Percentiles rank a stretch among this genome's conserved stretches.
These are phyloP conservation scores for Mythimna albipuncta DNA, from an alignment of 2,888 invertebrate species.

Conservation along the genomic window DNA sequence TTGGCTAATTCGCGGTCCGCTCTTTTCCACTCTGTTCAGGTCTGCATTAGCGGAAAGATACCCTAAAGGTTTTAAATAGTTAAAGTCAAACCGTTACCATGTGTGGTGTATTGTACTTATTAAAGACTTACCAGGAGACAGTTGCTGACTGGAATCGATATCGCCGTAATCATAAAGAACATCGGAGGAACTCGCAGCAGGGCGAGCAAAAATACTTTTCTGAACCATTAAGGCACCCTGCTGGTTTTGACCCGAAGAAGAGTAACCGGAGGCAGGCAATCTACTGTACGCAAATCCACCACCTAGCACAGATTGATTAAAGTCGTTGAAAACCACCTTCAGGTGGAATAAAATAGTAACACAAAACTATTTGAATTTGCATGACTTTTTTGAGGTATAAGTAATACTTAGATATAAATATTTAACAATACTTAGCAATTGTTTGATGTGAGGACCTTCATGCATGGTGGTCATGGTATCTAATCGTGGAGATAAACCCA, in stretches of 20 bases:
- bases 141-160: not conserved
- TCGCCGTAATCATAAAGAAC: not conserved
- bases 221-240: not conserved
- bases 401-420: not conserved
- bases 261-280: not conserved
- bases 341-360: not conserved
- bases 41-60: too few relatives aligned
- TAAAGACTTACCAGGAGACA: slow-evolving; percentile 8
- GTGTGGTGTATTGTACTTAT: not conserved
- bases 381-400: not conserved
- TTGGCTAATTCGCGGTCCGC: too few relatives aligned
- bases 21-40: too few relatives aligned
- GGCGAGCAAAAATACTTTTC: not conserved
- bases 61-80: not conserved
- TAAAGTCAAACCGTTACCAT: not conserved
- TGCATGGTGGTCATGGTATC: slow-evolving; percentile 2
- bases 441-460: not conserved
- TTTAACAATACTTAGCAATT: not conserved
- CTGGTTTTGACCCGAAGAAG: not conserved
- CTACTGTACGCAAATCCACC: not conserved
- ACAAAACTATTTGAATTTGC: not conserved
- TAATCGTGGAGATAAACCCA: not conserved
- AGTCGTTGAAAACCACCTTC: not conserved
- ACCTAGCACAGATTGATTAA: slow-evolving; percentile 23
- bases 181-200: not conserved